phyloP scores from a whole-genome alignment of 2,888 invertebrate species.

The Carabus problematicus region DNA sequence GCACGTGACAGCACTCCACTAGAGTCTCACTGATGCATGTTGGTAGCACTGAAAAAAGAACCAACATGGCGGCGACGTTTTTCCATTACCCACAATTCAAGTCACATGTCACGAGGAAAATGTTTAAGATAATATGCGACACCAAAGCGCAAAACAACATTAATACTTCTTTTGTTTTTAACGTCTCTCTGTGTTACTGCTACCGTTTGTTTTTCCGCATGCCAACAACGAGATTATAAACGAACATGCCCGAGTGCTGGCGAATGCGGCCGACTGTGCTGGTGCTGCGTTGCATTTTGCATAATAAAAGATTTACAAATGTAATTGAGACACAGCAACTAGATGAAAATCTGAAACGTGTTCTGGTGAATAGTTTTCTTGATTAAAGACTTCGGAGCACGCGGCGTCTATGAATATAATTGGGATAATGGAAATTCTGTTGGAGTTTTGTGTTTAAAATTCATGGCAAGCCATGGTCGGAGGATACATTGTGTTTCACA shows the following conservation, averaged over 20 bases:
- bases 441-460: constrained; percentile 24
- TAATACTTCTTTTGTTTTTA: too few relatives aligned
- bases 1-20: not conserved
- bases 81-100: constrained; percentile 1
- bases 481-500: too few relatives aligned
- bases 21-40: not conserved
- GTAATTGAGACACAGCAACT: constrained; percentile 16
- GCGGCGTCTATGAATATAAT: constrained; percentile 29
- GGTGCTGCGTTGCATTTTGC: too few relatives aligned
- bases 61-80: constrained; percentile 13
- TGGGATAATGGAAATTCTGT: constrained; percentile 31
- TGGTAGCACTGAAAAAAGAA: not conserved
- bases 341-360: constrained; percentile 13
- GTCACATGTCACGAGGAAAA: not conserved
- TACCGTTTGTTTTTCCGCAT: constrained; percentile 24
- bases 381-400: constrained; percentile 19
- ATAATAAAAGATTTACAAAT: constrained; percentile 13
- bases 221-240: constrained; percentile 12
- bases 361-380: constrained; percentile 28
- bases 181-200: constrained; percentile 1
- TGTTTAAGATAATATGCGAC: constrained; percentile 4
- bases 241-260: constrained; percentile 10
- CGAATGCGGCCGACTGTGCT: constrained; percentile 4
- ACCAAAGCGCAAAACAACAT: constrained; percentile 8
- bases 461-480: constrained; percentile 4